A percentile compares a stretch with the other conserved stretches of the same genome.
These are phyloP conservation scores for Hypocryptadius cinnamomeus DNA, from an alignment of 2,113 vertebrate species.

Conservation along the genomic window DNA sequence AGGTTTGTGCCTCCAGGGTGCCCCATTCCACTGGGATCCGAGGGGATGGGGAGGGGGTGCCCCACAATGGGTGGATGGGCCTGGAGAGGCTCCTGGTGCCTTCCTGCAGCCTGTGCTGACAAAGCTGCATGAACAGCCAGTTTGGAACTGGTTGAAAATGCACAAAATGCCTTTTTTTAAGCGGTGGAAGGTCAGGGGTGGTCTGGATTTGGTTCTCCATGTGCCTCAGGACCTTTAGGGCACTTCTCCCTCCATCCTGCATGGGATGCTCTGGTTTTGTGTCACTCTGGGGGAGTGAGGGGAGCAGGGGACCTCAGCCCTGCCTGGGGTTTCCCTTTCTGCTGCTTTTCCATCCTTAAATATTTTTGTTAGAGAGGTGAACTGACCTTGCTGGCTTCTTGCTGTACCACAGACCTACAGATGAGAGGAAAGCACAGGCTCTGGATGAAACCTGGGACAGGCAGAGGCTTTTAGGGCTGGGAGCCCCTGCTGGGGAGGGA, in stretches of 20 bases:
- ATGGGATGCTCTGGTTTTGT: neutral
- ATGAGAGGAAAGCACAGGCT: neutral
- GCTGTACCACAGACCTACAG: neutral
- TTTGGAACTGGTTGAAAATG: neutral
- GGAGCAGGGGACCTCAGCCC: neutral
- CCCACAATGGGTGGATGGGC: neutral
- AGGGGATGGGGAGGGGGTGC: neutral
- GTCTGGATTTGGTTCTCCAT: neutral
- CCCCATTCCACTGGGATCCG: neutral
- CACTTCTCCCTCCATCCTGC: neutral
- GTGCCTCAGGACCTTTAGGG: neutral
- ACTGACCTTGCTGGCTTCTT: neutral
- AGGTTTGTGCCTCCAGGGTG: neutral
- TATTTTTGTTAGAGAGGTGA: neutral
- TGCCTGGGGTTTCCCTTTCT: neutral
- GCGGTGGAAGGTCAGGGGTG: neutral
- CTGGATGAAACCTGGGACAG: fast-evolving
- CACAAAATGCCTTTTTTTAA: neutral
- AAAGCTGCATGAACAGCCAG: neutral
- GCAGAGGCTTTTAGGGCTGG: neutral
- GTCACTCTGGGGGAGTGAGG: neutral
- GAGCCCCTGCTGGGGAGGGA: neutral
- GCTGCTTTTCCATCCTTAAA: neutral
- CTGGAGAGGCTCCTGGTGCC: fast-evolving
- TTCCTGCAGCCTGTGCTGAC: neutral